Conservation (phyloP, 2,113 vertebrate species). For the Ceuthmochares aereus region DNA sequence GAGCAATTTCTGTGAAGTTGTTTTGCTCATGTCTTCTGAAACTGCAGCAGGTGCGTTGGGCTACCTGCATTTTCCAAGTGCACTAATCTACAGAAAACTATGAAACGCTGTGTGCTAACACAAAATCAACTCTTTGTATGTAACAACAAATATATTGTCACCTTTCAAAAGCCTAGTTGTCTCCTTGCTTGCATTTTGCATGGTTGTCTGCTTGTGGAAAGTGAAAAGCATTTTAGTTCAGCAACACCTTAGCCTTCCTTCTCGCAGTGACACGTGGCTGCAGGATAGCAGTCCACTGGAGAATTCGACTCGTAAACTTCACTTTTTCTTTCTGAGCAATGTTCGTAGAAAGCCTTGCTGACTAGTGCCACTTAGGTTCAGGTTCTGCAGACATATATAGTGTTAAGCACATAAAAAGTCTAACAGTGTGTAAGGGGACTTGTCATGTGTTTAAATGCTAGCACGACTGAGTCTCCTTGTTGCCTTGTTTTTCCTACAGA, state of each 20-base stretch:
- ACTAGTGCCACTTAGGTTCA: background rate
- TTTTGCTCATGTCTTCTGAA: background rate
- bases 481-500: constrained; percentile 4
- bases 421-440: background rate
- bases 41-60: background rate
- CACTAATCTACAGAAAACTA: background rate
- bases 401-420: background rate
- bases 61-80: background rate
- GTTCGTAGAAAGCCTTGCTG: background rate
- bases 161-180: background rate
- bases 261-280: background rate
- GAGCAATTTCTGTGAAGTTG: background rate
- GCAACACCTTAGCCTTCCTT: background rate
- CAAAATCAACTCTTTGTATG: background rate
- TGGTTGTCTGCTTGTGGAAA: background rate
- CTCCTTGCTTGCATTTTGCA: background rate
- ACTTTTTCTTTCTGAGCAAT: background rate
- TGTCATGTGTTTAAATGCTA: background rate
- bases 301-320: background rate
- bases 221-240: background rate
- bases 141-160: background rate
- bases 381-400: background rate
- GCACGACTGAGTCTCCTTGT: background rate
- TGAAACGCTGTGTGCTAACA: background rate
- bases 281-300: background rate